phyloP scores from a whole-genome alignment of 2,113 vertebrate genomes.

The Zapornia atra region DNA sequence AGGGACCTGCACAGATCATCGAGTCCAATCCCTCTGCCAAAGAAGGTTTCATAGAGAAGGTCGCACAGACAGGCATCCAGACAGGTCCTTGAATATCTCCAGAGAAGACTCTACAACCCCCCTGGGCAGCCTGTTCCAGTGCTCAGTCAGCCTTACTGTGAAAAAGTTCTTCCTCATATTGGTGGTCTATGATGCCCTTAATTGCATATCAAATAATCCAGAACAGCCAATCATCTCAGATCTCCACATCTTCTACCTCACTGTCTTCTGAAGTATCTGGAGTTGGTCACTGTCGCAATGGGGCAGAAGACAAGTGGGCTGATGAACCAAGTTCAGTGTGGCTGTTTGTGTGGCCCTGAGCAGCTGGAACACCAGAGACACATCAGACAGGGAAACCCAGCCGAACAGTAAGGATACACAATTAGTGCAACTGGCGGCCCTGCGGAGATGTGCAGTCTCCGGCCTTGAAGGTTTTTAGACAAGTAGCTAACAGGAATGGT shows the following conservation, averaged over 20 bases:
- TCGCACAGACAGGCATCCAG: too few species aligned
- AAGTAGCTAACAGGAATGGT: neutral
- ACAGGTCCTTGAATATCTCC: too few species aligned
- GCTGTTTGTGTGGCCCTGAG: neutral
- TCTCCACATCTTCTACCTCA: neutral
- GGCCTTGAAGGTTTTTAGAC: neutral
- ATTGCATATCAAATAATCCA: neutral
- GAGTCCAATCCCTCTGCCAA: too few species aligned
- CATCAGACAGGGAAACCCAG: neutral
- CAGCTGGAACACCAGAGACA: neutral
- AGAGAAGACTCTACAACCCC: too few species aligned
- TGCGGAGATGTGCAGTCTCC: neutral
- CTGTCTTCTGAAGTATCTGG: neutral
- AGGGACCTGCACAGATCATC: too few species aligned
- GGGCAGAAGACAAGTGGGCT: neutral
- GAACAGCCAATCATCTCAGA: neutral
- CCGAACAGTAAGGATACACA: neutral
- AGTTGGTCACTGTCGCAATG: neutral
- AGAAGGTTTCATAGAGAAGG: too few species aligned
- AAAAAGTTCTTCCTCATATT: too few species aligned
- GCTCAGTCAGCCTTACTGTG: too few species aligned
- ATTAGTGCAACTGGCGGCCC: fast-evolving
- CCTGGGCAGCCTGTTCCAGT: too few species aligned
- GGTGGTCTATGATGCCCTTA: neutral
- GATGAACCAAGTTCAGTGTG: neutral